phyloP scores from a whole-genome alignment of 2,113 vertebrate species.

The Lophura nycthemera region DNA sequence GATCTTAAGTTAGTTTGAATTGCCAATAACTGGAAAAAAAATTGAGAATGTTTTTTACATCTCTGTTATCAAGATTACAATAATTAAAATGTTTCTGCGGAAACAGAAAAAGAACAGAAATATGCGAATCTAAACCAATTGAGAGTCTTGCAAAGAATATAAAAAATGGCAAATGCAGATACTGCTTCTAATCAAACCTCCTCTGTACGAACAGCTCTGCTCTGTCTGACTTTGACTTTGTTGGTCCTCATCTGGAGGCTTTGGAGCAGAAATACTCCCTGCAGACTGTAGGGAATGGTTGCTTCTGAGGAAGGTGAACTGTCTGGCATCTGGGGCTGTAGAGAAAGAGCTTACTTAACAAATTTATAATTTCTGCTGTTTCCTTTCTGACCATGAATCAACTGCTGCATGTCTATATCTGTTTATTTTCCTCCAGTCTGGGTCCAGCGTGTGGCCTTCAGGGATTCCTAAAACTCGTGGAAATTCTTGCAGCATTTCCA shows the following conservation, averaged over 20 bases:
- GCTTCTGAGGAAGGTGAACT: not conserved
- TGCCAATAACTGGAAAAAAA: not conserved
- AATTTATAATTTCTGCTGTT: not conserved
- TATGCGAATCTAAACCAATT: not conserved
- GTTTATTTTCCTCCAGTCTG: conserved; percentile 72
- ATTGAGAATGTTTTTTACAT: not conserved
- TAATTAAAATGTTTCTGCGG: not conserved
- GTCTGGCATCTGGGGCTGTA: not conserved
- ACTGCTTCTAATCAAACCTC: not conserved
- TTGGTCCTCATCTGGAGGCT: not conserved
- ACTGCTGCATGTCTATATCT: not conserved
- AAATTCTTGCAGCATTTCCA: conserved; percentile 83
- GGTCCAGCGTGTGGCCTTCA: conserved; percentile 80
- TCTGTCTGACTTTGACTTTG: not conserved
- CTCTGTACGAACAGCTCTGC: not conserved
- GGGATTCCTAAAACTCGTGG: conserved; percentile 81
- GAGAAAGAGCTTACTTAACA: not conserved
- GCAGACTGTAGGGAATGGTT: not conserved
- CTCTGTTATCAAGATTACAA: not conserved
- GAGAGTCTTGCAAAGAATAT: not conserved
- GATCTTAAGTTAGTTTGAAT: not conserved
- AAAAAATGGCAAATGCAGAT: not conserved
- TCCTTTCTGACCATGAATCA: not conserved
- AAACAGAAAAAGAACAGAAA: not conserved
- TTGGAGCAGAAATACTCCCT: not conserved